These are phyloP conservation scores for Luidia sarsii DNA, from an alignment of 53 echinoderm and acorn worm genomes.

Conservation along the genomic window DNA sequence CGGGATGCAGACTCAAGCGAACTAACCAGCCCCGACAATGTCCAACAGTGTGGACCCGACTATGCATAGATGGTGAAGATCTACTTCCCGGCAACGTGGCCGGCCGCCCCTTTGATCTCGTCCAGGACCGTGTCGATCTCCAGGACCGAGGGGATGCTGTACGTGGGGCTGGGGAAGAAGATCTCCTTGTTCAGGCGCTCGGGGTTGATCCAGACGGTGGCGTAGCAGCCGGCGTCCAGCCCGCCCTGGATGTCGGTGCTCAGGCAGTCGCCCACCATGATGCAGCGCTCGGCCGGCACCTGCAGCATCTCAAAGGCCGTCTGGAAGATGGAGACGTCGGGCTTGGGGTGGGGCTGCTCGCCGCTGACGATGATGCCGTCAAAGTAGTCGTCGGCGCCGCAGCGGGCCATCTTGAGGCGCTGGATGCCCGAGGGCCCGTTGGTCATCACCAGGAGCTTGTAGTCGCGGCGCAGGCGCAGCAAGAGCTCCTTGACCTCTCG, in stretches of 20 bases:
- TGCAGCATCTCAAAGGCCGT: constrained; percentile 74
- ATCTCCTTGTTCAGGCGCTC: constrained; percentile 50
- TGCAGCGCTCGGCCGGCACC: constrained; percentile 59
- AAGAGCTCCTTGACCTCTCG: constrained; percentile 74
- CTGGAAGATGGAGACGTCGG: constrained; percentile 86
- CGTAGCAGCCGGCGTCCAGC: constrained; percentile 67
- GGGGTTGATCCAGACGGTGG: constrained; percentile 88
- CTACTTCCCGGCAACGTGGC: too few species aligned
- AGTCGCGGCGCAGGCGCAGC: constrained; percentile 57
- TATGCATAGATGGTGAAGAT: too few species aligned
- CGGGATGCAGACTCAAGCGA: too few species aligned
- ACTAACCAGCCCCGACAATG: too few species aligned
- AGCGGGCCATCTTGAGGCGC: constrained; percentile 78
- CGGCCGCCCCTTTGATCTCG: constrained; percentile 30
- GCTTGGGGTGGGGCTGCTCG: constrained; percentile 85
- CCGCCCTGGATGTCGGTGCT: constrained; percentile 96
- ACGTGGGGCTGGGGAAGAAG: constrained; percentile 72
- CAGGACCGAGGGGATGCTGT: constrained; percentile 70
- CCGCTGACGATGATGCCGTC: constrained; percentile 92
- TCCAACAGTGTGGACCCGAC: too few species aligned
- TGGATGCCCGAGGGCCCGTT: constrained; percentile 87
- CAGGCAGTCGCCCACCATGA: constrained; percentile 91
- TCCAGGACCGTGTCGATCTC: constrained; percentile 71
- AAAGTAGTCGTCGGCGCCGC: constrained; percentile 83
- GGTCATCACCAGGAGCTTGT: constrained; percentile 84